Evolutionary conservation across 2,797 vertebrate species (phyloP).

Genomic region (Eulemur albifrons): DNA sequence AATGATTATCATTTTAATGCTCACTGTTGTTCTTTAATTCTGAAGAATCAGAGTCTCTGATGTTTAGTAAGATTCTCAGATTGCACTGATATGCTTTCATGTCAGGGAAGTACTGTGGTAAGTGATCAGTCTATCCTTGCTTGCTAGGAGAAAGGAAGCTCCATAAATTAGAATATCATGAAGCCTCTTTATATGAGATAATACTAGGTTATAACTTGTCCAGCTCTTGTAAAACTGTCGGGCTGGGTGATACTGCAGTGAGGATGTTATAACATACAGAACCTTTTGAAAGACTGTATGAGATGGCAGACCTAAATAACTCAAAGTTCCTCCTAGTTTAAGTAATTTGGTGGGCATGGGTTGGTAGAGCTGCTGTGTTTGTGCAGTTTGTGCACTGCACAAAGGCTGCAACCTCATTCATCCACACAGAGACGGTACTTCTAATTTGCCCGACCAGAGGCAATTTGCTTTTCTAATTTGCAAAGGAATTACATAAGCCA

Average conservation of each 20-base stretch:
- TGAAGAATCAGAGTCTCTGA: conserved; percentile 42
- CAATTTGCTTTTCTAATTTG: conserved; percentile 27
- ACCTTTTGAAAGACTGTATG: not conserved
- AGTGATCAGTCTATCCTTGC: conserved; percentile 1
- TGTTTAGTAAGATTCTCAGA: not conserved
- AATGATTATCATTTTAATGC: conserved; percentile 34
- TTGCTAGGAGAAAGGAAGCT: not conserved
- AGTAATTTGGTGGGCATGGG: not conserved
- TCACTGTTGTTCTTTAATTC: not conserved
- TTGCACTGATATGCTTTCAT: not conserved
- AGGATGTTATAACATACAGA: not conserved
- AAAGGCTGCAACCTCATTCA: not conserved
- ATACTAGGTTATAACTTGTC: conserved; percentile 13
- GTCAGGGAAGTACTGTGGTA: not conserved
- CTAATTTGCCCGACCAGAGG: not conserved
- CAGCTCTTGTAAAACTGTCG: conserved; percentile 10
- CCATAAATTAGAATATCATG: not conserved
- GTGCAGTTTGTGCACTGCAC: not conserved
- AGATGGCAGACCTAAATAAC: not conserved
- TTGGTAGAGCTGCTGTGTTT: not conserved
- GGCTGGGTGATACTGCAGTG: not conserved
- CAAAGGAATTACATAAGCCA: not conserved
- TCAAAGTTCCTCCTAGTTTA: not conserved
- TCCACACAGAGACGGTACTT: not conserved
- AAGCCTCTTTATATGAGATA: not conserved